Evolutionary conservation across 2,888 invertebrate genomes (phyloP).

Genomic region (Ecdyonurus torrentis): DNA sequence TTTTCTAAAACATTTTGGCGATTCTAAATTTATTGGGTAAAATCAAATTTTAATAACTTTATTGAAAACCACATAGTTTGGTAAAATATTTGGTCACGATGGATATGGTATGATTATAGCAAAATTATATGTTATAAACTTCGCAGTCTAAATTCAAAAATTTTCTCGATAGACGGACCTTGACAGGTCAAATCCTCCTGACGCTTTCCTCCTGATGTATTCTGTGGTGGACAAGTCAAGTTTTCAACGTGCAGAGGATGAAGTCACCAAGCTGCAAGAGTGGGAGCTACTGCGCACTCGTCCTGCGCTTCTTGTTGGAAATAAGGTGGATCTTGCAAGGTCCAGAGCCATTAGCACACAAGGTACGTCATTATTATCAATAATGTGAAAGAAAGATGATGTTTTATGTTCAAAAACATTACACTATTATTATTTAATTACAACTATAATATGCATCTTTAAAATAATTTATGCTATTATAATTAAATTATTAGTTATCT

Average conservation of each 20-base stretch:
- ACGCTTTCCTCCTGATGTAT: conserved; percentile 78
- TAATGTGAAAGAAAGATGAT: too few species aligned
- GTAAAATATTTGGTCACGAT: too few species aligned
- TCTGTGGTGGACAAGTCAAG: conserved; percentile 83
- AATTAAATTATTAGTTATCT: too few species aligned
- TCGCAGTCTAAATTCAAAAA: too few species aligned
- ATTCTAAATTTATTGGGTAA: too few species aligned
- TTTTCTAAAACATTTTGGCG: too few species aligned
- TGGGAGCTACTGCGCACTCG: conserved; percentile 56
- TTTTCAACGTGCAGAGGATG: conserved; percentile 66
- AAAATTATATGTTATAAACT: too few species aligned
- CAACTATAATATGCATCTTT: background rate
- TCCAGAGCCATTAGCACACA: conserved; percentile 77
- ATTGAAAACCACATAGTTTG: too few species aligned
- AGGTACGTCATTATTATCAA: conserved; percentile 48
- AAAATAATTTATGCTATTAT: too few species aligned
- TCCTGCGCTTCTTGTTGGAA: conserved; percentile 75
- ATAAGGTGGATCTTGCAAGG: conserved; percentile 85
- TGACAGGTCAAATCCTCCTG: conserved; percentile 50
- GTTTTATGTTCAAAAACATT: background rate
- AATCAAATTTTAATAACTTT: too few species aligned
- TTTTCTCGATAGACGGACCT: conserved; percentile 60
- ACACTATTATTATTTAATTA: background rate
- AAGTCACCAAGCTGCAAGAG: conserved; percentile 59
- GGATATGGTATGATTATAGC: too few species aligned